Evolutionary conservation across 2,797 vertebrate genomes (phyloP).

Genomic region (Triplophysa yarkandensis): DNA sequence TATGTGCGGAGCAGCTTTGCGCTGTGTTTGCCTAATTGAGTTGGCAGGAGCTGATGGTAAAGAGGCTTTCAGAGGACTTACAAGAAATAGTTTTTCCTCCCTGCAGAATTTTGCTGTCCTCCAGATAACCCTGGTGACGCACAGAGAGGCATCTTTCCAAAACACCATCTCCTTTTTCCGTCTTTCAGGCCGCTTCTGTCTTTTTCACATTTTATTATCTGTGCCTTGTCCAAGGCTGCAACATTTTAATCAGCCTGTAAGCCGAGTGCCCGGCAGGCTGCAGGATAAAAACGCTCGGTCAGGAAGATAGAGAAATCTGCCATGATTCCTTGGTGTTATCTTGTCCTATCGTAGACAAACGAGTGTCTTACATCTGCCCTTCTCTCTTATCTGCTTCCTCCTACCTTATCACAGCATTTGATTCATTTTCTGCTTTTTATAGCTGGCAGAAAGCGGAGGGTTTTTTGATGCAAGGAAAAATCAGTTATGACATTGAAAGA

Average conservation of each 20-base stretch:
- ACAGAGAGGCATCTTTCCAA: slow-evolving; percentile 46
- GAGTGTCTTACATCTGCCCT: slow-evolving; percentile 32
- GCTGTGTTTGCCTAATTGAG: slow-evolving; percentile 42
- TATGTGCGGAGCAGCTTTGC: slow-evolving; percentile 34
- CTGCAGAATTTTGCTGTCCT: slow-evolving; percentile 41
- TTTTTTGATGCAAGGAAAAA: slow-evolving; percentile 26
- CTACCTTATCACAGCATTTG: slow-evolving; percentile 14
- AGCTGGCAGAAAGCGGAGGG: slow-evolving; percentile 17
- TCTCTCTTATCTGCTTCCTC: slow-evolving; percentile 42
- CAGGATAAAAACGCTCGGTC: slow-evolving; percentile 29
- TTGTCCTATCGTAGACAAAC: slow-evolving; percentile 36
- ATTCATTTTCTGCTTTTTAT: slow-evolving; percentile 22
- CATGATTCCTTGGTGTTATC: slow-evolving; percentile 24
- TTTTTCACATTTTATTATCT: slow-evolving; percentile 52
- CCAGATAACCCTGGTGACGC: slow-evolving; percentile 28
- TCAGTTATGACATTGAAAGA: background rate
- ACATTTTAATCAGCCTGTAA: slow-evolving; percentile 54
- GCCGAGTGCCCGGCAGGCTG: slow-evolving; percentile 24
- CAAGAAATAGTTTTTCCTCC: slow-evolving; percentile 28
- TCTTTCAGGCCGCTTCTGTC: slow-evolving; percentile 49
- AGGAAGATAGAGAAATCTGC: slow-evolving; percentile 32
- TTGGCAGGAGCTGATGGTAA: slow-evolving; percentile 40
- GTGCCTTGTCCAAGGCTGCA: slow-evolving; percentile 36
- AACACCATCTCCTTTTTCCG: slow-evolving; percentile 39
- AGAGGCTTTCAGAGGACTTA: slow-evolving; percentile 35